These are phyloP conservation scores for Pipra filicauda DNA, from an alignment of 2,113 vertebrate species.

Conservation along the genomic window DNA sequence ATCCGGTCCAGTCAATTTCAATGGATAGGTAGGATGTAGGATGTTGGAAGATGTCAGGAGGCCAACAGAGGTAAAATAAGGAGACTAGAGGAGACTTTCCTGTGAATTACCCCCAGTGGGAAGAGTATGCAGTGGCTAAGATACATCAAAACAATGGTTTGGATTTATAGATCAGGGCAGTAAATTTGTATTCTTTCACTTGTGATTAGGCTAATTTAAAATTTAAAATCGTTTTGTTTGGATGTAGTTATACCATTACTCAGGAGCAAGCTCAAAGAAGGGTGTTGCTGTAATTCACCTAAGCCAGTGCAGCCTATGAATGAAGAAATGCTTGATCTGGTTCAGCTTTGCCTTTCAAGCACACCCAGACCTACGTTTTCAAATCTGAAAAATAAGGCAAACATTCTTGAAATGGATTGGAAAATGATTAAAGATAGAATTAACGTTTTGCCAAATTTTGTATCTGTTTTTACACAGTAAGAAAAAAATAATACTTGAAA, in stretches of 20 bases:
- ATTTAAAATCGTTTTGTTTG: neutral
- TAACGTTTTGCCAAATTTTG: neutral
- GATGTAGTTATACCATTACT: neutral
- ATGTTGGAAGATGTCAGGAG: neutral
- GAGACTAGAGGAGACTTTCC: neutral
- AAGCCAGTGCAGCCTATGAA: accelerated
- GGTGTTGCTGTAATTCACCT: accelerated
- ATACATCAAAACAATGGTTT: neutral
- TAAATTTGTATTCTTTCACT: neutral
- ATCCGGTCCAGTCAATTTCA: neutral
- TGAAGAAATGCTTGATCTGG: neutral
- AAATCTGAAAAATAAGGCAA: neutral
- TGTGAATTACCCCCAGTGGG: neutral
- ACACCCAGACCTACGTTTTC: neutral
- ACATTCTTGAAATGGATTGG: neutral
- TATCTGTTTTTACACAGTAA: neutral
- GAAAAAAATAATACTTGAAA: neutral
- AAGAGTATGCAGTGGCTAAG: neutral
- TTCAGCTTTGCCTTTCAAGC: neutral
- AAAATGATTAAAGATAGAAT: neutral
- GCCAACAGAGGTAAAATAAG: neutral
- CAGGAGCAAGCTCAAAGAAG: neutral
- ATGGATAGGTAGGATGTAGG: neutral
- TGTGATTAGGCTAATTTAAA: neutral
- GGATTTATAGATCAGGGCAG: neutral